phyloP scores from a whole-genome alignment of 2,888 invertebrate species.

The Oxystoma pomonae region DNA sequence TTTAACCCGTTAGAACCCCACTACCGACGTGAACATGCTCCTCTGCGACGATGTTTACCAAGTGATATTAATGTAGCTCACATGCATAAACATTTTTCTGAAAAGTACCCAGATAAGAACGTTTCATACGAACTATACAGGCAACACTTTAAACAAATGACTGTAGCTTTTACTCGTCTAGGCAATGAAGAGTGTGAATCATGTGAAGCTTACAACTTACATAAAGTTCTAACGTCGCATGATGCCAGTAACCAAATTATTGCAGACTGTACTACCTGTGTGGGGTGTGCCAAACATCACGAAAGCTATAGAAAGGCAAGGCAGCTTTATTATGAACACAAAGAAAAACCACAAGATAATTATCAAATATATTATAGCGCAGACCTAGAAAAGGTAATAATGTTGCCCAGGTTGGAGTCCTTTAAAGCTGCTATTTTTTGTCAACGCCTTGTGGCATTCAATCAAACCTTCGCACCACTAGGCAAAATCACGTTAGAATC shows the following conservation, averaged over 20 bases:
- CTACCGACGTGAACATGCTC: constrained; percentile 3
- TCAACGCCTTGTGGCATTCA: constrained; percentile 3
- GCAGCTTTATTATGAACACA: neutral
- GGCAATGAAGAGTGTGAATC: neutral
- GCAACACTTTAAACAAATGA: neutral
- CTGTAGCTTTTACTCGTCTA: neutral
- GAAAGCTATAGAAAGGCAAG: neutral
- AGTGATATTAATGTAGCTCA: constrained; percentile 1
- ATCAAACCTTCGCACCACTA: constrained; percentile 5
- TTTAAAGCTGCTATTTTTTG: constrained; percentile 2
- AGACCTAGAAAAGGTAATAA: neutral
- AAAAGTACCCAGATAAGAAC: constrained; percentile 1
- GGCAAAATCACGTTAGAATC: neutral
- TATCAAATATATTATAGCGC: neutral
- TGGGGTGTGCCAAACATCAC: neutral
- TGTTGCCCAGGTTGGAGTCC: neutral
- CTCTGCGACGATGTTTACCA: neutral
- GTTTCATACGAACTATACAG: constrained; percentile 1
- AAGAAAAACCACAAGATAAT: neutral
- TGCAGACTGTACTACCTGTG: neutral
- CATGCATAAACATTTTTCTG: constrained; percentile 3
- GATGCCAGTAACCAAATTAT: neutral
- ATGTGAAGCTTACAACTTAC: neutral
- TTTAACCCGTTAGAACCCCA: constrained; percentile 2
- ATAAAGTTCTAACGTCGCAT: neutral